Conservation (phyloP, 2,797 vertebrate species). For the Sus cebifrons region DNA sequence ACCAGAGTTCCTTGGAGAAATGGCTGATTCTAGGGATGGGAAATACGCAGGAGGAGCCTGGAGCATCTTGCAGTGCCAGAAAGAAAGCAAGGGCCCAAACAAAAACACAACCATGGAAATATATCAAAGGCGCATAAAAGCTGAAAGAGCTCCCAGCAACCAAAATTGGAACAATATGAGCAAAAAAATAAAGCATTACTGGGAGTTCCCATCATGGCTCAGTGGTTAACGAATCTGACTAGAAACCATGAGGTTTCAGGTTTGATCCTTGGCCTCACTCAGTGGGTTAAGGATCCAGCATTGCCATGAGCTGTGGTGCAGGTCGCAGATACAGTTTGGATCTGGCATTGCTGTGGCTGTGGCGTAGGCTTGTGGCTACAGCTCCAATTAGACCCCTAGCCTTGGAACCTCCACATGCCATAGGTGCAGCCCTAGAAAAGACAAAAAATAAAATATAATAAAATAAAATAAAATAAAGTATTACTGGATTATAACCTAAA, state of each 20-base stretch:
- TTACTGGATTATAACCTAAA: slow-evolving; percentile 23
- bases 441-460: neutral
- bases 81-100: slow-evolving; percentile 44
- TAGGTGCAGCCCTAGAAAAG: too few relatives aligned
- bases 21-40: slow-evolving; percentile 9
- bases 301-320: too few relatives aligned
- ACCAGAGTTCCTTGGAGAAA: slow-evolving; percentile 41
- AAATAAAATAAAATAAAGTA: slow-evolving; percentile 15
- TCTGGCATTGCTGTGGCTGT: too few relatives aligned
- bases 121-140: neutral
- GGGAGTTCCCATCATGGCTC: too few relatives aligned
- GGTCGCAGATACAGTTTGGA: too few relatives aligned
- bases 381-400: too few relatives aligned
- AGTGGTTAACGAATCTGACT: too few relatives aligned
- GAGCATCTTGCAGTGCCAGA: neutral
- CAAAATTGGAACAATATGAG: slow-evolving; percentile 48
- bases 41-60: slow-evolving; percentile 28
- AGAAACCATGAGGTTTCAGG: too few relatives aligned
- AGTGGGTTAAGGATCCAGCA: too few relatives aligned
- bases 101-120: slow-evolving; percentile 29
- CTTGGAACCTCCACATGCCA: too few relatives aligned
- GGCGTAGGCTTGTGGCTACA: too few relatives aligned
- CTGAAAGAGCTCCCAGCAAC: slow-evolving; percentile 23
- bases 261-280: too few relatives aligned
- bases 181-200: slow-evolving; percentile 56